Percentiles rank a stretch among this genome's conserved stretches.
phyloP scores from a whole-genome alignment of 2,797 vertebrate species.

The Aphelocoma californica region DNA sequence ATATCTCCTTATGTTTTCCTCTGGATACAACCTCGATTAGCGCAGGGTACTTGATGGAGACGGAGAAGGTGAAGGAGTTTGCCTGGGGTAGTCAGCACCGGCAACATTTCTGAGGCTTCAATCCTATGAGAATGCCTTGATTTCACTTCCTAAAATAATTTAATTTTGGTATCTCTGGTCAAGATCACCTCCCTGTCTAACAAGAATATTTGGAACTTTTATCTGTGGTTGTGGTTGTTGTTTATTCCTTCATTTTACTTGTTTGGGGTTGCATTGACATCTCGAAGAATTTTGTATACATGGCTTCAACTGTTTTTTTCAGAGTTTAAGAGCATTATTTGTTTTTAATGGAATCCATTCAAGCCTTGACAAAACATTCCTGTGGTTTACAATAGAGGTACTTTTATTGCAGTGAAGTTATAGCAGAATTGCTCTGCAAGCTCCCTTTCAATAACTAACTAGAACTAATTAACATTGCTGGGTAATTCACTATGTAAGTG shows the following conservation, averaged over 20 bases:
- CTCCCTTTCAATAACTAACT: neutral
- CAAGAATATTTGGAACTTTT: neutral
- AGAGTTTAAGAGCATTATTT: neutral
- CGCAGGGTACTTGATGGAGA: neutral
- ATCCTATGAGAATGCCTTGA: neutral
- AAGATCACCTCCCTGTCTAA: neutral
- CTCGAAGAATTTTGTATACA: neutral
- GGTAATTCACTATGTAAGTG: neutral
- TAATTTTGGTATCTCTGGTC: neutral
- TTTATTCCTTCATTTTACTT: neutral
- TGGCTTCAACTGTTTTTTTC: neutral
- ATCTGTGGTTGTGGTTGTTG: neutral
- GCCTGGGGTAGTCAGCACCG: neutral
- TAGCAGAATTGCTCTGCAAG: neutral
- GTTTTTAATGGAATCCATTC: neutral
- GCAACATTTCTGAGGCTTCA: neutral
- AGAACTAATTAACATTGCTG: slow-evolving; percentile 11
- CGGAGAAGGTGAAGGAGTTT: neutral
- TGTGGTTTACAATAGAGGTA: neutral
- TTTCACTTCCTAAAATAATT: neutral
- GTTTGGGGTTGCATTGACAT: rapidly evolving
- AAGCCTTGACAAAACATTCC: neutral
- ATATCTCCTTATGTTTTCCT: neutral
- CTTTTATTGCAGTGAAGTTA: neutral
- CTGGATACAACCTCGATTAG: neutral